Evolutionary conservation across 2,888 invertebrate genomes (phyloP).

Genomic region (Carabus problematicus): DNA sequence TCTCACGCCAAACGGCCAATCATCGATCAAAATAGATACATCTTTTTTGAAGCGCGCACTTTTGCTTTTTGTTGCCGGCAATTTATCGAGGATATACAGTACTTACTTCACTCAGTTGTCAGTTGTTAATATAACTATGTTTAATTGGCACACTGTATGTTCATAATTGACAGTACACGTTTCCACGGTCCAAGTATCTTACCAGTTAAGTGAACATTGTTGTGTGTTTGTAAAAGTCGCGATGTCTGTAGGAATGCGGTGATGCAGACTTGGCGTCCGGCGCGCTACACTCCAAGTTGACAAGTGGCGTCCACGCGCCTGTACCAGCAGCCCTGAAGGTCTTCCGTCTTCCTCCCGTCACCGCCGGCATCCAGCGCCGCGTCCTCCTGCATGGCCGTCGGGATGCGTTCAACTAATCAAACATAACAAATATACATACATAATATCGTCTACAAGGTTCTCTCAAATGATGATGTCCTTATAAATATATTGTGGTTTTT

Average conservation of each 20-base stretch:
- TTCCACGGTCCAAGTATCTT: too few relatives aligned
- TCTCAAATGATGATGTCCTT: conserved; percentile 1
- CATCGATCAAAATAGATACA: conserved; percentile 41
- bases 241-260: background rate
- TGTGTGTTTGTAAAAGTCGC: too few relatives aligned
- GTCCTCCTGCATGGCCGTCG: background rate
- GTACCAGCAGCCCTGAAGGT: conserved; percentile 12
- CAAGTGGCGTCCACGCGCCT: conserved; percentile 24
- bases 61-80: too few relatives aligned
- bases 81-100: too few relatives aligned
- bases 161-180: too few relatives aligned
- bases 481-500: background rate
- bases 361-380: conserved; percentile 19
- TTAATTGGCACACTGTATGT: too few relatives aligned
- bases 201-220: too few relatives aligned
- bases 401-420: conserved; percentile 22
- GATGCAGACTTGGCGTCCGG: background rate
- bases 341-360: conserved; percentile 11
- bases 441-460: conserved; percentile 2
- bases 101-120: too few relatives aligned
- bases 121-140: too few relatives aligned
- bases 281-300: conserved; percentile 26
- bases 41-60: background rate
- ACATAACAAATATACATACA: conserved; percentile 1
- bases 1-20: conserved; percentile 7